Base-by-base conservation (phyloP, 2,113 vertebrate species). In the Chionomys nivalis region DNA sequence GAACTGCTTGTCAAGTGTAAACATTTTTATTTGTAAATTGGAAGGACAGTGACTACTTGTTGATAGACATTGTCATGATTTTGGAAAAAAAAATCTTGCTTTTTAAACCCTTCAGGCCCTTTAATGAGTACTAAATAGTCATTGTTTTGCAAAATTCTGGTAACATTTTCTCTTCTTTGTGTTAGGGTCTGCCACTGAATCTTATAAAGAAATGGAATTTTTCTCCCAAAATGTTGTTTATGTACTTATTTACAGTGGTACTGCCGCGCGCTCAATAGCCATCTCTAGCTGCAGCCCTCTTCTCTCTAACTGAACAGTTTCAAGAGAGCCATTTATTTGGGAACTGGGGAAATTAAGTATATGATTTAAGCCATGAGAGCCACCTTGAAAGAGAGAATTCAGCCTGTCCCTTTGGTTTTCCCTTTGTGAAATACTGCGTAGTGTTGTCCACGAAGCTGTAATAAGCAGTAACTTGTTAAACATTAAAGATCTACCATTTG, bases 401-500 rank as follows among this genome's bases (percentile, higher is more conserved):
- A 68, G 19, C 65, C 58, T 58, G 58, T 21, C 65, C 47, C 49
- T 89, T 72, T 61, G 72, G 1, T 55, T 94, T 36, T 86, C 95
- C 33, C 79, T 73, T 93, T 55, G 21, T 89, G 55, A 90, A 93
- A 17, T 97, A 88, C 78, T 93, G 83, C 26, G 4, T 93, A 92
- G 81, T 88, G 36, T 83, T 52, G 66, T 93, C 55, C 91, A 47
- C 17, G 76, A 87, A 92, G 42, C 23, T 79, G 79, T 58, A 44
- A 39, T 88, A 65, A 91, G 65, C 36, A 94, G 68, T 79, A 90
- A 89, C n/a, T 96, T 52, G 65, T 94, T 89, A 89, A 87, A 94
- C 42, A 10, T 78, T 75, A 73, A 91, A 87, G 10, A 91, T 96
- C 7, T 93, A 0, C 94, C 21, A 89, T 73, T 39, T 77, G 14